These are phyloP conservation scores for Scophthalmus maximus DNA, from an alignment of 2,113 vertebrate genomes.

Conservation along the genomic window DNA sequence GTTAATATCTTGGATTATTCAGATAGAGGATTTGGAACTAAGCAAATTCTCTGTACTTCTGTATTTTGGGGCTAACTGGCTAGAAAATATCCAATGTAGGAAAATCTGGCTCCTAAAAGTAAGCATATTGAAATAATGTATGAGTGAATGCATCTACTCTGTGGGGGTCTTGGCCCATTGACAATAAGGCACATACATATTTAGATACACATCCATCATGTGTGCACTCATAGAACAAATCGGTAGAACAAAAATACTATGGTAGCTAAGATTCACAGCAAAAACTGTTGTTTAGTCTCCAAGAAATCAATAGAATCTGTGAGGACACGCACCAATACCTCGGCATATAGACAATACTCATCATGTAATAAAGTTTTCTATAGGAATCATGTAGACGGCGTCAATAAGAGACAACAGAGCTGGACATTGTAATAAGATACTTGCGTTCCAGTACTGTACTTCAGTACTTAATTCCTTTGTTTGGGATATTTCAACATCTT, in stretches of 20 bases:
- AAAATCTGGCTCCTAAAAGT: slow-evolving; percentile 11
- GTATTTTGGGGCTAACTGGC: neutral
- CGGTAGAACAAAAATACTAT: neutral
- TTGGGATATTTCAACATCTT: too few species aligned
- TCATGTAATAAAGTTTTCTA: too few species aligned
- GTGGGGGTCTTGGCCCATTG: slow-evolving; percentile 11
- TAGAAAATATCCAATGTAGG: slow-evolving; percentile 4
- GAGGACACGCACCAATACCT: too few species aligned
- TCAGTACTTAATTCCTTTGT: too few species aligned
- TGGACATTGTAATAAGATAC: too few species aligned
- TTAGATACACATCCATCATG: neutral
- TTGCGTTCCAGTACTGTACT: too few species aligned
- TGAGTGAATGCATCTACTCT: slow-evolving; percentile 8
- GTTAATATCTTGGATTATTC: slow-evolving; percentile 14
- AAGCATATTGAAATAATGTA: slow-evolving; percentile 8
- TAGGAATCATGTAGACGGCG: too few species aligned
- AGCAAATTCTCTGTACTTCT: neutral
- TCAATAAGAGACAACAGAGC: too few species aligned
- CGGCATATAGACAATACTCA: too few species aligned
- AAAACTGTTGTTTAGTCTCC: too few species aligned
- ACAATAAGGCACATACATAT: slow-evolving; percentile 12
- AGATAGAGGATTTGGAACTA: slow-evolving; percentile 6
- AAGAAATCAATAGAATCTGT: too few species aligned
- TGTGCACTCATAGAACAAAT: neutral
- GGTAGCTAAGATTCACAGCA: too few species aligned